These are phyloP conservation scores for Eupithecia abbreviata DNA, from an alignment of 2,888 invertebrate species.

Conservation along the genomic window DNA sequence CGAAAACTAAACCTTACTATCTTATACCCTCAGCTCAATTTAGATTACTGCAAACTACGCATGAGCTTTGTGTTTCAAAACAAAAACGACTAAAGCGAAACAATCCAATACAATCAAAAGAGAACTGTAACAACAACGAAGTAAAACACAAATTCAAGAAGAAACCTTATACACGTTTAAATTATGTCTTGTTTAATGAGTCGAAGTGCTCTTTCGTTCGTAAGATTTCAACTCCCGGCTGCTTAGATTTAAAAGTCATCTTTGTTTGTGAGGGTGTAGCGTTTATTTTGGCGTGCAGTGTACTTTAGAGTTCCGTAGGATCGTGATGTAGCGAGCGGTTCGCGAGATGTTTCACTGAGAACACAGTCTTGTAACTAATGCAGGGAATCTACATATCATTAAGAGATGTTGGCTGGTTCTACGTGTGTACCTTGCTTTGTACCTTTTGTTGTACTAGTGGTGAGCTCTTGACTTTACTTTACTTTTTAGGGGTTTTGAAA, in stretches of 20 bases:
- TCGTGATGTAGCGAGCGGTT: conserved; percentile 47
- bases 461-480: conserved; percentile 8
- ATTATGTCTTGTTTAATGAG: conserved; percentile 84
- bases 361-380: conserved; percentile 84
- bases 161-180: conserved; percentile 62
- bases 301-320: conserved; percentile 41
- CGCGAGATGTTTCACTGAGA: conserved; percentile 81
- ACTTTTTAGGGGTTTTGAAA: neutral
- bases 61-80: conserved; percentile 56
- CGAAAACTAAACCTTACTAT: conserved; percentile 53
- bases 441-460: conserved; percentile 75
- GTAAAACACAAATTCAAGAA: conserved; percentile 59
- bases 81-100: conserved; percentile 57
- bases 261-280: conserved; percentile 25
- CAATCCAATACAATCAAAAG: conserved; percentile 47
- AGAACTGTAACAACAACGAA: conserved; percentile 50
- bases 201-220: conserved; percentile 56
- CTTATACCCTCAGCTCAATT: conserved; percentile 46
- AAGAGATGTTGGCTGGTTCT: conserved; percentile 81
- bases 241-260: conserved; percentile 28
- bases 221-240: conserved; percentile 48
- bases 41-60: conserved; percentile 54
- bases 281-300: conserved; percentile 49
- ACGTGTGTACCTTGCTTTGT: conserved; percentile 82
- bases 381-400: conserved; percentile 84